Percentiles rank a stretch among this genome's conserved stretches.
These are phyloP conservation scores for Ceriagrion tenellum DNA, from an alignment of 2,888 invertebrate species.

Conservation along the genomic window DNA sequence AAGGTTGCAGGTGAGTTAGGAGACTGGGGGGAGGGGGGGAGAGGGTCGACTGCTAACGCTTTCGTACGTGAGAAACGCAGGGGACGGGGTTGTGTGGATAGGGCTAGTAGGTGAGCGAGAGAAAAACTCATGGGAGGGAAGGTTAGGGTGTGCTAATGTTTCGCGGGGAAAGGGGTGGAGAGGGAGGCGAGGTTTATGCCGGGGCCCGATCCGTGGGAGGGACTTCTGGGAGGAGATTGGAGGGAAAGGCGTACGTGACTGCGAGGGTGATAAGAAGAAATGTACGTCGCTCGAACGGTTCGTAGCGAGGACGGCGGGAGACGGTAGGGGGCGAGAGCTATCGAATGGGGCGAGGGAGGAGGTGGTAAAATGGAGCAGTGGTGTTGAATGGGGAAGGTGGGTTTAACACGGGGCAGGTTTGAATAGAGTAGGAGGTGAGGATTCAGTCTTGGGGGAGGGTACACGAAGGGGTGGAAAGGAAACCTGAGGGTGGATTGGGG, in stretches of 20 bases:
- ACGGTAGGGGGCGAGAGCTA: background rate
- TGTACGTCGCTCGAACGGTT: conserved; percentile 16
- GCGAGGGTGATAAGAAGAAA: conserved; percentile 2
- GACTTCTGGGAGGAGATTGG: background rate
- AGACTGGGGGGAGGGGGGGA: background rate
- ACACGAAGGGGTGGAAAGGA: background rate
- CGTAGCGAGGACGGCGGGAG: background rate
- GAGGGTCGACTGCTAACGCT: background rate
- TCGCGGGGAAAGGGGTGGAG: conserved; percentile 8
- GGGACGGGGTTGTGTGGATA: background rate
- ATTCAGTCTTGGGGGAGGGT: background rate
- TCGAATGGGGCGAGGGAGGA: background rate
- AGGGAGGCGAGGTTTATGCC: background rate
- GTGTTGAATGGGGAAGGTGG: too few relatives aligned
- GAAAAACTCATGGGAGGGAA: background rate
- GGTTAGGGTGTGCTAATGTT: conserved; percentile 2
- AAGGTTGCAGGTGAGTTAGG: conserved; percentile 11
- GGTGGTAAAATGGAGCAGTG: background rate
- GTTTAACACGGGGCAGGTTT: too few relatives aligned
- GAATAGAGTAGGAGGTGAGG: background rate
- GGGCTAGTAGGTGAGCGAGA: background rate
- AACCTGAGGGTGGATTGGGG: background rate
- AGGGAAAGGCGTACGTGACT: background rate
- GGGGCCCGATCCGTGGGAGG: background rate
- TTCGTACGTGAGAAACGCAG: background rate